Evolutionary conservation across 2,113 vertebrate genomes (phyloP).

Genomic region (Sceloporus tristichus): DNA sequence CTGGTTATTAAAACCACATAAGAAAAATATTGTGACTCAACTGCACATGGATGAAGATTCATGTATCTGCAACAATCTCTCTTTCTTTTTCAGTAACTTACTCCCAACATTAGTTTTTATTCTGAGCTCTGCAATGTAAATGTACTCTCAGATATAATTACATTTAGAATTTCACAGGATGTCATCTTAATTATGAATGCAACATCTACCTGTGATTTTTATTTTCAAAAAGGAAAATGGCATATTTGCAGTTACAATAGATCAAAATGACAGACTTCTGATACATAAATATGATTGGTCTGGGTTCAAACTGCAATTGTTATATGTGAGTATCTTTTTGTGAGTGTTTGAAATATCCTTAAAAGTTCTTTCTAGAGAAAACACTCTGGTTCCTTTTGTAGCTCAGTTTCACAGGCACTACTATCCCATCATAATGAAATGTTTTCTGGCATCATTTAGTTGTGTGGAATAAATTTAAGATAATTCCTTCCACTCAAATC

Average conservation of each 20-base stretch:
- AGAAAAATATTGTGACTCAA: neutral
- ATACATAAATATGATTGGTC: neutral
- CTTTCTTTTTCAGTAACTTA: neutral
- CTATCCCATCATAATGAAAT: neutral
- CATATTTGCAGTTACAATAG: neutral
- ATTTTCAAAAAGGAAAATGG: neutral
- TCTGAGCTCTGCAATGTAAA: constrained; percentile 46
- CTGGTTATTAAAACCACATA: neutral
- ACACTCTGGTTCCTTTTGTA: neutral
- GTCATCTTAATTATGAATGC: constrained; percentile 34
- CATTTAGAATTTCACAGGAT: constrained; percentile 4
- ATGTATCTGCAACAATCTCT: neutral
- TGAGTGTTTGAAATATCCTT: neutral
- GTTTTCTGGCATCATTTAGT: neutral
- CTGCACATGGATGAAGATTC: neutral
- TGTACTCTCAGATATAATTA: constrained; percentile 41
- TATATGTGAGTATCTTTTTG: neutral
- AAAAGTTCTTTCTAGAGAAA: neutral
- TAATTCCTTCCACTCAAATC: neutral
- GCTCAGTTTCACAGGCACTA: neutral
- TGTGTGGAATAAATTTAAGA: neutral
- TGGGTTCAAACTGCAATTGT: neutral
- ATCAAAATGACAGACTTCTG: neutral
- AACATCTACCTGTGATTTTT: constrained; percentile 11
- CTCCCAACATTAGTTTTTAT: accelerated